Base-by-base conservation (phyloP, 2,113 vertebrate species). In the Pteronura brasiliensis region DNA sequence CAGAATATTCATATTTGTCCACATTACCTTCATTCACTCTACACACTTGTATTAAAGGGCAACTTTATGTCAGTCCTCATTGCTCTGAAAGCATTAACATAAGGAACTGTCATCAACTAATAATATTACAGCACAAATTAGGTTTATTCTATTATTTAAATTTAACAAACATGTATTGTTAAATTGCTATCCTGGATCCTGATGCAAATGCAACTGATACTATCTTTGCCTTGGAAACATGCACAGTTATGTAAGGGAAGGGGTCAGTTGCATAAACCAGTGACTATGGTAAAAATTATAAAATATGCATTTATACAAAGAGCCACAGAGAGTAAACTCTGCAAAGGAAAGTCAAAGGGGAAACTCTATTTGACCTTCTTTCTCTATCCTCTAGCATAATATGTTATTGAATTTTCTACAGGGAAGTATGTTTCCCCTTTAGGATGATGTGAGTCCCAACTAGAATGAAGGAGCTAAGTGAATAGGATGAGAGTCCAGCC, bases 151-250 rank as follows among this genome's bases (percentile, higher is more conserved):
- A 49, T 49, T 49, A 49, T 49, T 49, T 49, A 49, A 49, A 76
- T 77, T 95, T 82, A 93, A 79, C 52, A 88, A 36, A 86, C 47
- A 34, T 55, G 14, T 47, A 18, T 82, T 67, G 8, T 57, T 93
- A 93, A 96, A 82, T n/a, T 91, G 52, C 15, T 36, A 44, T 31
- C 44, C 2, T 42, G n/a, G 47, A 52, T 59, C 4, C 23, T n/a
- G 44, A 39, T 65, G 36, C 11, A 95, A 86, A 93, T 18, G 7
- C 39, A 93, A 6, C 31, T 31, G 14, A 71, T 52, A 61, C 0
- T 89, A 15, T 71, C 2, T 71, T 81, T 72, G 10, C 23, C 10
- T 80, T 95, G 20, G 36, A 94, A 96, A 59, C 14, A 87, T 23
- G 13, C 18, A 59, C 4, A 34, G 1, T 31, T 4, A 29, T 10